phyloP scores from a whole-genome alignment of 2,797 vertebrate genomes.

The Gobionotothen gibberifrons region DNA sequence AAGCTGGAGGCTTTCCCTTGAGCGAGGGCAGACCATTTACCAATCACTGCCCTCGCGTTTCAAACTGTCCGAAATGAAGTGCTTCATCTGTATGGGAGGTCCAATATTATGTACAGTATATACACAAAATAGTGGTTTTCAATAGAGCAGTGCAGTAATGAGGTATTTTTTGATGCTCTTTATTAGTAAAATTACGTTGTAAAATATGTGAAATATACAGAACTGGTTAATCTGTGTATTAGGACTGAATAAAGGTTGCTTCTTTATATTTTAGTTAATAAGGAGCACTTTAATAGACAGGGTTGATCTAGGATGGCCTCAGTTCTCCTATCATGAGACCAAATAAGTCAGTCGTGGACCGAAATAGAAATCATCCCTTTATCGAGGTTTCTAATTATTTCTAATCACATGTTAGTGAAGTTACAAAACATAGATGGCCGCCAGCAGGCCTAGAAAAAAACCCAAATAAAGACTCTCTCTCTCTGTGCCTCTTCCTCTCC shows the following conservation, averaged over 20 bases:
- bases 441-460: conserved; percentile 2
- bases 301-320: not conserved
- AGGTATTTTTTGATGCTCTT: too few relatives aligned
- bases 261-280: not conserved
- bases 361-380: conserved; percentile 21
- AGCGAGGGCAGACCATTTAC: too few relatives aligned
- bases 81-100: not conserved
- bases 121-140: too few relatives aligned
- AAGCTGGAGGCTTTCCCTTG: too few relatives aligned
- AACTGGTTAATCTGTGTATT: not conserved
- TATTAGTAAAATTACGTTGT: too few relatives aligned
- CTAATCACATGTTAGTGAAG: conserved; percentile 42
- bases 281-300: not conserved
- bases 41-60: too few relatives aligned
- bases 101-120: not conserved
- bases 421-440: conserved; percentile 28
- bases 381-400: conserved; percentile 12
- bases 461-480: conserved; percentile 20
- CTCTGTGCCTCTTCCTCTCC: not conserved
- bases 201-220: too few relatives aligned
- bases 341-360: conserved; percentile 12
- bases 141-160: too few relatives aligned
- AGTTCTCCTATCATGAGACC: conserved; percentile 4
- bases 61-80: too few relatives aligned
- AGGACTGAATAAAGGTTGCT: not conserved